Base-by-base conservation (phyloP, 2,888 invertebrate genomes). In the Apomyelois bistriatella region DNA sequence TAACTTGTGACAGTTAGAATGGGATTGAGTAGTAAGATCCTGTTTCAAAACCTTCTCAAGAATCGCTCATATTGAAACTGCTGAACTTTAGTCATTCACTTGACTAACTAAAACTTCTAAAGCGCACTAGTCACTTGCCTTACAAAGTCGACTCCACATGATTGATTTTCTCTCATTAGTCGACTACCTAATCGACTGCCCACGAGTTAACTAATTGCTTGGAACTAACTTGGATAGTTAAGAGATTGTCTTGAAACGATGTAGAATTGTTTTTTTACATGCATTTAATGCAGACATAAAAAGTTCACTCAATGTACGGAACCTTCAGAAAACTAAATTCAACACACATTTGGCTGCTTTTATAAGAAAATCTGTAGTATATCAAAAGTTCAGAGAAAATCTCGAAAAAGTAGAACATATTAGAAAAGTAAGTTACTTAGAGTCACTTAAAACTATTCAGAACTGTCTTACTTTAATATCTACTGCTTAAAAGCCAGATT, bases 121-220 rank as follows among this genome's bases (percentile, higher is more conserved):
- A 40, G 16, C 40, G 28, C 28, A 12, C 13, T 28, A 43, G 35
- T 40, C 43, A 30, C 43, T 43, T 30, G 10, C 3, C 16, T 1
- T 16, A 48, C 48, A 48, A 38, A 49, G 22, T 48, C 1, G 47
- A 48, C 32, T 36, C 32, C 32, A 9, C 38, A 43, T 49, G 49
- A 53, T 53, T 53, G 32, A 53, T 53, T 48, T 42, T 16, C 48
- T 12, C 30, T 35, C 53, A 48, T 53, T 53, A 48, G 48, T 48
- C 41, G 13, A 16, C 40, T 42, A 17, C 28, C 53, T 53, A 48
- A 53, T 53, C 47, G 53, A 48, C 48, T 40, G 22, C 10, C 41
- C 35, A 3, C 42, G 46, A 49, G 37, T 37, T 30, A 30, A 49
- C 49, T 38, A 49, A 49, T 28, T 22, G 38, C 49, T 49, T 22